Percentiles rank a stretch among this genome's conserved stretches.
phyloP scores from a whole-genome alignment of 2,113 vertebrate species.

The Platichthys flesus region DNA sequence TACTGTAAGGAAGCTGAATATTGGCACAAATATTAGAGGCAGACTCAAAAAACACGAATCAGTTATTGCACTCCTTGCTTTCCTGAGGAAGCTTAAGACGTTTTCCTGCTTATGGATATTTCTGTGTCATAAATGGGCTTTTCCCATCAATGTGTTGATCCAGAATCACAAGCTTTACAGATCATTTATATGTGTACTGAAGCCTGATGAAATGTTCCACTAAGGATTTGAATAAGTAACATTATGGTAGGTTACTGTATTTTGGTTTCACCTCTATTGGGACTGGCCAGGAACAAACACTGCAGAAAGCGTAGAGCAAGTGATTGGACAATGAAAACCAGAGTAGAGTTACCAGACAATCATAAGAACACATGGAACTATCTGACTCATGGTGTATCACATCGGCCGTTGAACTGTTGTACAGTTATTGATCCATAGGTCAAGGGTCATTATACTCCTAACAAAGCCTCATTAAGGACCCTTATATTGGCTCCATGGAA shows the following conservation, averaged over 20 bases:
- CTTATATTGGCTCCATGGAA: not conserved
- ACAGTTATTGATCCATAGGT: conserved; percentile 2
- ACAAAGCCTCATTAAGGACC: not conserved
- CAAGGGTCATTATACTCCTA: not conserved
- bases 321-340: not conserved
- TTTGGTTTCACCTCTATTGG: not conserved
- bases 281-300: not conserved
- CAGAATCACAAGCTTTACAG: not conserved
- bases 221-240: not conserved
- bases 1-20: conserved; percentile 16
- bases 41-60: conserved; percentile 8
- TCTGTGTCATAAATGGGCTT: not conserved
- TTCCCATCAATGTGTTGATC: too few relatives aligned
- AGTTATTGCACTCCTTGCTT: conserved; percentile 5
- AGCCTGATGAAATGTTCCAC: not conserved
- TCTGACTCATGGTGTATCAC: not conserved
- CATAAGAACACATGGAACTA: not conserved
- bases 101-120: not conserved
- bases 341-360: not conserved
- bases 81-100: not conserved
- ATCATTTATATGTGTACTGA: not conserved
- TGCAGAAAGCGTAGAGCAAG: conserved; percentile 14
- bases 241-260: not conserved
- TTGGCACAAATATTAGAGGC: conserved; percentile 8
- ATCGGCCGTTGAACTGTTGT: not conserved